phyloP scores from a whole-genome alignment of 2,113 vertebrate genomes.

The Arizona elegans region DNA sequence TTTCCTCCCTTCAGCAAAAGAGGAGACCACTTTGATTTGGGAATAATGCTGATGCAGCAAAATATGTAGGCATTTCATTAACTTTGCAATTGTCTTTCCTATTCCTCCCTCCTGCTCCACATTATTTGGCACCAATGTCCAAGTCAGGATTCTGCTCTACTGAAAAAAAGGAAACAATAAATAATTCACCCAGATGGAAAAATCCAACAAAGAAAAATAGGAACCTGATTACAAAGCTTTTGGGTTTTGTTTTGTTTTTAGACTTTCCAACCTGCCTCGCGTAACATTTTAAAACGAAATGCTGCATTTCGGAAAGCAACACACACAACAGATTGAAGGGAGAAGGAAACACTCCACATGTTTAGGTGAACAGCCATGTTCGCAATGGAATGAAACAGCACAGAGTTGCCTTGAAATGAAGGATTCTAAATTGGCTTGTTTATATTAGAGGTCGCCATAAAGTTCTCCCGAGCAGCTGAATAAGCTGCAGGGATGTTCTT shows the following conservation, averaged over 20 bases:
- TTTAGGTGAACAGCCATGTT: conserved; percentile 47
- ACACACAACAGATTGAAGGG: neutral
- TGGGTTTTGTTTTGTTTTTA: neutral
- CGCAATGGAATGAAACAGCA: conserved; percentile 29
- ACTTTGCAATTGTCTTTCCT: neutral
- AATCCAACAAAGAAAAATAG: fast-evolving
- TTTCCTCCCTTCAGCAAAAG: neutral
- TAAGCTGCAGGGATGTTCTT: conserved; percentile 75
- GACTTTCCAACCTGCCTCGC: neutral
- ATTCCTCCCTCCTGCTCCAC: neutral
- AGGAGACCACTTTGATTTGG: neutral
- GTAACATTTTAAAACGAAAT: neutral
- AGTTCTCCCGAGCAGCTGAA: conserved; percentile 77
- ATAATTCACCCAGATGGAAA: fast-evolving
- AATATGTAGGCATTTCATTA: fast-evolving
- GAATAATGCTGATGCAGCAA: conserved; percentile 30
- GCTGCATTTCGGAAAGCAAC: neutral
- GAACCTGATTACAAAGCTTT: conserved; percentile 36
- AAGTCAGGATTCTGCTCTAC: conserved; percentile 11
- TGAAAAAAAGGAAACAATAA: conserved; percentile 38
- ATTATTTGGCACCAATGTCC: conserved; percentile 21
- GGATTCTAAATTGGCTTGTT: conserved; percentile 63
- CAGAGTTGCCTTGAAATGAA: conserved; percentile 59
- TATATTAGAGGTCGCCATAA: conserved; percentile 69
- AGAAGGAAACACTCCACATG: conserved; percentile 24